Evolutionary conservation across 2,888 invertebrate species (phyloP).

Genomic region (Pammene fasciana): DNA sequence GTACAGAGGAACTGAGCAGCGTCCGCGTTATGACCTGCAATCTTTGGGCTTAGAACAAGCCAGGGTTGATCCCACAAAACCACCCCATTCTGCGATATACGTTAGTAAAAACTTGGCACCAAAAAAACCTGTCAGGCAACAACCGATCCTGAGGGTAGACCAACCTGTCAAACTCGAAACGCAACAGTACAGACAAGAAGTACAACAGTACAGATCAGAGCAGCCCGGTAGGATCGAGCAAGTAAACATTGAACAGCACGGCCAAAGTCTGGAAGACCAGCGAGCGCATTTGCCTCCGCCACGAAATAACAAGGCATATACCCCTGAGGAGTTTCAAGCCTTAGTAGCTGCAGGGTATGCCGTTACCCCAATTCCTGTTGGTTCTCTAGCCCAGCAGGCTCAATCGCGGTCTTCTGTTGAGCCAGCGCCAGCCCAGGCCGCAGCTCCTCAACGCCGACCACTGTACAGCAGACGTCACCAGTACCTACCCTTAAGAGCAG

Average conservation of each 20-base stretch:
- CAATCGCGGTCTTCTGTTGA: slow-evolving; percentile 72
- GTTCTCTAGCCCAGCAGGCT: slow-evolving; percentile 62
- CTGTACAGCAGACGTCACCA: slow-evolving; percentile 68
- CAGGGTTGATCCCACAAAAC: slow-evolving; percentile 64
- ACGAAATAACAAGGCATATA: slow-evolving; percentile 78
- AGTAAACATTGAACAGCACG: slow-evolving; percentile 45
- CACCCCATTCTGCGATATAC: slow-evolving; percentile 74
- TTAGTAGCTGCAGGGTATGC: slow-evolving; percentile 78
- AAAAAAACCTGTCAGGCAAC: slow-evolving; percentile 61
- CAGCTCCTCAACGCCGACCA: slow-evolving; percentile 51
- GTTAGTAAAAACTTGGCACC: slow-evolving; percentile 73
- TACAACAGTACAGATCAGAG: slow-evolving; percentile 44
- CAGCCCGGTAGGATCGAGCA: slow-evolving; percentile 51
- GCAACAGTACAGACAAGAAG: slow-evolving; percentile 41
- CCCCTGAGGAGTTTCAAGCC: slow-evolving; percentile 79
- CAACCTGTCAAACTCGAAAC: slow-evolving; percentile 48
- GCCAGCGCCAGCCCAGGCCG: slow-evolving; percentile 52
- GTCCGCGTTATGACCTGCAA: slow-evolving; percentile 63
- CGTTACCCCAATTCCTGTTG: slow-evolving; percentile 78
- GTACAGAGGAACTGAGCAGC: slow-evolving; percentile 69
- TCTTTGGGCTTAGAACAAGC: slow-evolving; percentile 56
- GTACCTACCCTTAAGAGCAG: slow-evolving; percentile 74
- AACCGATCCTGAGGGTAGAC: slow-evolving; percentile 56
- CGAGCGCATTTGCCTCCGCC: slow-evolving; percentile 77
- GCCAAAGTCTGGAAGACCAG: slow-evolving; percentile 68